Conservation (phyloP, 1,140 invertebrate species). For the Drosophila bipectinata region DNA sequence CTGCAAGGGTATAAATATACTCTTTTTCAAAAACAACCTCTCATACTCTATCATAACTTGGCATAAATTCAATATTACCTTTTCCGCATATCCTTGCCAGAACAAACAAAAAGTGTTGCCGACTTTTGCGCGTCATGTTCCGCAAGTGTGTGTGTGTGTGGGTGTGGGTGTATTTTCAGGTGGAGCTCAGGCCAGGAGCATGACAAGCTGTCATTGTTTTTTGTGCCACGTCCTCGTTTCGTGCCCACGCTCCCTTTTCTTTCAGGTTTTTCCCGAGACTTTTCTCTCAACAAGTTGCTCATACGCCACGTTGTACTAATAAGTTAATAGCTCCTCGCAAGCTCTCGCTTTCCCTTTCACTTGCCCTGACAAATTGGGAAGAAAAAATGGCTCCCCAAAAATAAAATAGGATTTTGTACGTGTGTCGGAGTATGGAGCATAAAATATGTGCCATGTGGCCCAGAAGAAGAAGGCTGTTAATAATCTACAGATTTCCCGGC, state of each 20-base stretch:
- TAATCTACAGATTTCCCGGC: slow-evolving; percentile 33
- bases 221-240: slow-evolving; percentile 16
- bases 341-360: slow-evolving; percentile 19
- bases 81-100: slow-evolving; percentile 6
- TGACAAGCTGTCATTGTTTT: slow-evolving; percentile 77
- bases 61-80: slow-evolving; percentile 40
- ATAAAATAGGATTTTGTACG: slow-evolving; percentile 77
- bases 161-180: slow-evolving; percentile 41
- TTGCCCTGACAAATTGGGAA: slow-evolving; percentile 70
- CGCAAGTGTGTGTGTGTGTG: slow-evolving; percentile 19
- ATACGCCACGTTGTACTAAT: slow-evolving; percentile 74
- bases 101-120: slow-evolving; percentile 37
- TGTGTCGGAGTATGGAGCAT: slow-evolving; percentile 32
- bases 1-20: too few species aligned
- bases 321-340: slow-evolving; percentile 63
- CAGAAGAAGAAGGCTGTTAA: slow-evolving; percentile 19
- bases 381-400: slow-evolving; percentile 38
- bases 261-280: slow-evolving; percentile 12
- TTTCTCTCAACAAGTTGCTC: slow-evolving; percentile 66
- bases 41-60: slow-evolving; percentile 21
- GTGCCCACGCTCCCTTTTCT: not conserved
- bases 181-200: slow-evolving; percentile 52
- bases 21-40: slow-evolving; percentile 22
- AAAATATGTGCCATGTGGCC: slow-evolving; percentile 38
- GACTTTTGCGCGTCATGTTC: slow-evolving; percentile 49